Evolutionary conservation across 2,888 invertebrate species (phyloP).

Genomic region (Apotomis capreana): DNA sequence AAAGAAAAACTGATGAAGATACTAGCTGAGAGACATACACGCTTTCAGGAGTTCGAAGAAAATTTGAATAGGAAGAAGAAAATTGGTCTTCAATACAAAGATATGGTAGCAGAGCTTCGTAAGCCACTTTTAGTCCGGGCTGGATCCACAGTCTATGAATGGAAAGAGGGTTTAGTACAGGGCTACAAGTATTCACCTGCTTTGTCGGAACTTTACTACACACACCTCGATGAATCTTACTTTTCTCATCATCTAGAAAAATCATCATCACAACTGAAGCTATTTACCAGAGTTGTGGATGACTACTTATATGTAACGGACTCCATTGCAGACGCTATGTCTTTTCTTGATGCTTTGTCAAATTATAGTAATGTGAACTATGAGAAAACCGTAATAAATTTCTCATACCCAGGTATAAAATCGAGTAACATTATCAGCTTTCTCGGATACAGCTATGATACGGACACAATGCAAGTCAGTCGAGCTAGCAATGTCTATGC

Average conservation of each 20-base stretch:
- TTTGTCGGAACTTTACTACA: constrained; percentile 76
- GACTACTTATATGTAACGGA: constrained; percentile 78
- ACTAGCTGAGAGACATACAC: constrained; percentile 59
- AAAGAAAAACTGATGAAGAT: constrained; percentile 66
- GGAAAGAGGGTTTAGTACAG: constrained; percentile 76
- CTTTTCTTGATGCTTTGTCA: constrained; percentile 66
- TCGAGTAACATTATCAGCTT: constrained; percentile 66
- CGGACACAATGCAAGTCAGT: constrained; percentile 66
- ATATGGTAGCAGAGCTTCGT: constrained; percentile 65
- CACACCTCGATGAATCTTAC: constrained; percentile 66
- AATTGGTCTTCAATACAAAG: constrained; percentile 64
- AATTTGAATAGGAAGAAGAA: constrained; percentile 60
- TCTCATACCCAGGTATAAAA: constrained; percentile 59
- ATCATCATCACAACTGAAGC: constrained; percentile 53
- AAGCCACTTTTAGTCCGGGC: constrained; percentile 71
- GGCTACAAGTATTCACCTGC: constrained; percentile 80
- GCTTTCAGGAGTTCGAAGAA: constrained; percentile 60
- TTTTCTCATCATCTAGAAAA: constrained; percentile 58
- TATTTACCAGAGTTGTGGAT: constrained; percentile 76
- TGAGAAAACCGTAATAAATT: constrained; percentile 73
- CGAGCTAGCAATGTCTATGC: constrained; percentile 68
- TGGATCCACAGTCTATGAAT: constrained; percentile 76
- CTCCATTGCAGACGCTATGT: constrained; percentile 64
- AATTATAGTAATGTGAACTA: constrained; percentile 75
- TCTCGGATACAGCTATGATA: constrained; percentile 72